phyloP scores from a whole-genome alignment of 2,888 invertebrate species.

The Anarsia innoxiella region DNA sequence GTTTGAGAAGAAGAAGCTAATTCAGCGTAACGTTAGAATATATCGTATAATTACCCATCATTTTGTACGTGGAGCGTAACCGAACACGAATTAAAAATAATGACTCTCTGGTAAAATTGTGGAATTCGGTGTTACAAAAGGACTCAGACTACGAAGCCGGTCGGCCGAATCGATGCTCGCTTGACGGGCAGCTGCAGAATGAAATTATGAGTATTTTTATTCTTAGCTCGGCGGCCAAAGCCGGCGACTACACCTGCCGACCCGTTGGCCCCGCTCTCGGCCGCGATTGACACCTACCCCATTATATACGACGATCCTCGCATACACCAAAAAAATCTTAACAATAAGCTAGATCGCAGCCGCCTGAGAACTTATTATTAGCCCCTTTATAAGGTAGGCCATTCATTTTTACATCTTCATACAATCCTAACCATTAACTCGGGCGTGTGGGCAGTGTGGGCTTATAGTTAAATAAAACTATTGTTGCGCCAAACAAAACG shows the following conservation, averaged over 20 bases:
- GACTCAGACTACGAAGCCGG: too few species aligned
- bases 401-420: conserved; percentile 71
- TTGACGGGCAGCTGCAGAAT: conserved; percentile 71
- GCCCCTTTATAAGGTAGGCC: conserved; percentile 58
- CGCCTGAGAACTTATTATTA: conserved; percentile 72
- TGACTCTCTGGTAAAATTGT: conserved; percentile 49
- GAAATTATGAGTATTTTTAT: conserved; percentile 72
- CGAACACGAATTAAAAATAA: conserved; percentile 52
- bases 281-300: conserved; percentile 71
- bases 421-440: conserved; percentile 68
- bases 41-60: conserved; percentile 33
- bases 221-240: conserved; percentile 30
- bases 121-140: conserved; percentile 60
- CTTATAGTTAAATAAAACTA: conserved; percentile 71
- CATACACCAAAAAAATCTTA: conserved; percentile 51
- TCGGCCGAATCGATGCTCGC: conserved; percentile 55
- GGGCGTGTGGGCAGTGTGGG: conserved; percentile 72
- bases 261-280: too few species aligned
- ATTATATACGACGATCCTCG: conserved; percentile 50
- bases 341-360: conserved; percentile 63
- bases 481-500: conserved; percentile 67
- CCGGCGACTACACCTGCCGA: conserved; percentile 55
- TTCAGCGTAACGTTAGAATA: conserved; percentile 27
- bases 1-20: too few species aligned
- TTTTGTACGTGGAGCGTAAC: conserved; percentile 34